phyloP scores from a whole-genome alignment of 2,888 invertebrate species.

The Xestia rhomboidea region DNA sequence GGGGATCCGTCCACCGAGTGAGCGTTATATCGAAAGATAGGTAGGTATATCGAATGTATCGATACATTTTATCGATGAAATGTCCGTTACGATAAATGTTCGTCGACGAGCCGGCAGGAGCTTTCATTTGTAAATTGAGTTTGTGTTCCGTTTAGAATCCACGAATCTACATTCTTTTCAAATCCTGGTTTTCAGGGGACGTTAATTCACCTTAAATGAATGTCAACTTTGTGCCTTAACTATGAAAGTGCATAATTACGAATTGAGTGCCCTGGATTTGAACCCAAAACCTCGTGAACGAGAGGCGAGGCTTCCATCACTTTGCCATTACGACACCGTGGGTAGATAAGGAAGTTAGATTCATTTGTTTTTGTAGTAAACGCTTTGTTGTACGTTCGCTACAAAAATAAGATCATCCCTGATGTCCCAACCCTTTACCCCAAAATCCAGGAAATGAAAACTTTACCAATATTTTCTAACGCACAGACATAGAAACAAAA shows the following conservation, averaged over 20 bases:
- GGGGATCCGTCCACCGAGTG: constrained; percentile 37
- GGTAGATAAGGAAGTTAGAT: background rate
- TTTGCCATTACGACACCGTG: background rate
- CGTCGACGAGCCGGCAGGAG: constrained; percentile 21
- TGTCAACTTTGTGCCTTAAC: background rate
- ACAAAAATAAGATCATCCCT: constrained; percentile 6
- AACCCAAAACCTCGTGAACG: background rate
- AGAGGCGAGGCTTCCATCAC: background rate
- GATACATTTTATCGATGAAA: constrained; percentile 55
- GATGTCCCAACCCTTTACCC: constrained; percentile 5
- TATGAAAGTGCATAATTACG: background rate
- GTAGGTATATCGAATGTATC: constrained; percentile 36
- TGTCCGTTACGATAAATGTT: constrained; percentile 58
- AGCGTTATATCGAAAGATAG: constrained; percentile 36
- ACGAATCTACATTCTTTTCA: background rate
- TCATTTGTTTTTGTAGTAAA: background rate
- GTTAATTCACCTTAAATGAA: background rate
- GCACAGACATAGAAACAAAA: constrained; percentile 63
- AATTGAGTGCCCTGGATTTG: background rate
- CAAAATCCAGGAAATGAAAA: constrained; percentile 54
- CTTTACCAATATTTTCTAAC: constrained; percentile 53
- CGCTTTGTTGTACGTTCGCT: background rate
- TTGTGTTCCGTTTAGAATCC: constrained; percentile 8
- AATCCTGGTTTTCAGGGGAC: background rate
- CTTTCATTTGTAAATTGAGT: constrained; percentile 58